Conservation (phyloP, 2,888 invertebrate species). For the Leptothorax acervorum region DNA sequence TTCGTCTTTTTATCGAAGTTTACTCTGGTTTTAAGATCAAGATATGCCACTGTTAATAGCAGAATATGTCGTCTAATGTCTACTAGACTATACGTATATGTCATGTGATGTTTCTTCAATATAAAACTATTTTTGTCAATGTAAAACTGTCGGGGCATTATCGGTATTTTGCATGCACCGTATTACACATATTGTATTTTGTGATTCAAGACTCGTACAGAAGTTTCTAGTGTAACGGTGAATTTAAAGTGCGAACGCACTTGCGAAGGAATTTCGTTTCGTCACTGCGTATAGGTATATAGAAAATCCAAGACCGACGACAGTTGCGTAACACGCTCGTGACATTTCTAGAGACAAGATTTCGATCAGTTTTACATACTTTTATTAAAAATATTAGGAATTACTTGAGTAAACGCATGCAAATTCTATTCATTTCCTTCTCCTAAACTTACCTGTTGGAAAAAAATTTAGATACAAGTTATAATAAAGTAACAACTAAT, state of each 20-base stretch:
- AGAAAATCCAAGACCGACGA: background rate
- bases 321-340: background rate
- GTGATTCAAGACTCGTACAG: background rate
- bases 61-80: background rate
- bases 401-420: background rate
- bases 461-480: background rate
- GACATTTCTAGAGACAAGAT: background rate
- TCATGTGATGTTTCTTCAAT: background rate
- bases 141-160: conserved; percentile 9
- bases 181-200: background rate
- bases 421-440: background rate
- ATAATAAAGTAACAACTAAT: background rate
- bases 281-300: background rate
- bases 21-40: background rate
- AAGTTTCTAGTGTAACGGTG: conserved; percentile 16
- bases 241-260: conserved; percentile 13
- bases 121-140: background rate
- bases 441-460: background rate
- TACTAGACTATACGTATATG: background rate
- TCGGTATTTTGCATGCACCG: background rate
- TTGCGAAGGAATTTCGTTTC: background rate
- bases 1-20: background rate
- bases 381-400: background rate
- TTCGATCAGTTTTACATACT: background rate
- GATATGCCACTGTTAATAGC: background rate